phyloP scores from a whole-genome alignment of 2,113 vertebrate genomes.

The Prunella himalayana region DNA sequence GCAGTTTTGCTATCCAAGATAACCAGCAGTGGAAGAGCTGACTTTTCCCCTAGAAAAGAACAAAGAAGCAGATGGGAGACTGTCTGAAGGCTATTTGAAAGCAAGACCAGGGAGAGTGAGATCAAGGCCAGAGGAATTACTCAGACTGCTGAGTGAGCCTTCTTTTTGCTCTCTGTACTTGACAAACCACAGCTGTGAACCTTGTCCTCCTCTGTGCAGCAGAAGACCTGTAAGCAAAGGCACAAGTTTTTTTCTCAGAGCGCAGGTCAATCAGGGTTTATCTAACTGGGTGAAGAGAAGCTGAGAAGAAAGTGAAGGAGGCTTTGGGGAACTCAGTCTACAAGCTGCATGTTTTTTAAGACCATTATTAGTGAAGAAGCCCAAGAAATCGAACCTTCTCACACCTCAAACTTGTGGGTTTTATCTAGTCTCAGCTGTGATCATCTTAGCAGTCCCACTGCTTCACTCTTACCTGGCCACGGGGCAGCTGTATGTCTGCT shows the following conservation, averaged over 20 bases:
- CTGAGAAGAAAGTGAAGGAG: background rate
- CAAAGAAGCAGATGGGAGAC: background rate
- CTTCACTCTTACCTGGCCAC: background rate
- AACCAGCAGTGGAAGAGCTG: background rate
- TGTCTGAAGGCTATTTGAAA: background rate
- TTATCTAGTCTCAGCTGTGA: background rate
- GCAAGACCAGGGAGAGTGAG: background rate
- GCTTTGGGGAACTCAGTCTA: background rate
- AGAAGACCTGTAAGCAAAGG: background rate
- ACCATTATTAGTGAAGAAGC: background rate
- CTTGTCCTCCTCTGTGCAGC: background rate
- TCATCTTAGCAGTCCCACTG: background rate
- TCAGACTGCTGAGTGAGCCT: background rate
- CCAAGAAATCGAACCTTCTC: background rate
- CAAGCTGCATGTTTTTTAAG: background rate
- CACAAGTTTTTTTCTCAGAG: background rate
- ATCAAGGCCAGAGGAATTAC: conserved; percentile 5
- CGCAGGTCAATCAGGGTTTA: background rate
- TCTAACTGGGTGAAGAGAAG: background rate
- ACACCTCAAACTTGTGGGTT: background rate
- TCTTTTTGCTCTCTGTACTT: background rate
- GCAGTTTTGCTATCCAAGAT: background rate
- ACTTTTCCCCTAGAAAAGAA: background rate
- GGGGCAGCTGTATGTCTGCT: accelerated
- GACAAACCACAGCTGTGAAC: background rate